Percentiles rank a stretch among this genome's conserved stretches.
These are phyloP conservation scores for Drosophila nr. perissopoda DNA, from an alignment of 2,888 invertebrate genomes.

Conservation along the genomic window DNA sequence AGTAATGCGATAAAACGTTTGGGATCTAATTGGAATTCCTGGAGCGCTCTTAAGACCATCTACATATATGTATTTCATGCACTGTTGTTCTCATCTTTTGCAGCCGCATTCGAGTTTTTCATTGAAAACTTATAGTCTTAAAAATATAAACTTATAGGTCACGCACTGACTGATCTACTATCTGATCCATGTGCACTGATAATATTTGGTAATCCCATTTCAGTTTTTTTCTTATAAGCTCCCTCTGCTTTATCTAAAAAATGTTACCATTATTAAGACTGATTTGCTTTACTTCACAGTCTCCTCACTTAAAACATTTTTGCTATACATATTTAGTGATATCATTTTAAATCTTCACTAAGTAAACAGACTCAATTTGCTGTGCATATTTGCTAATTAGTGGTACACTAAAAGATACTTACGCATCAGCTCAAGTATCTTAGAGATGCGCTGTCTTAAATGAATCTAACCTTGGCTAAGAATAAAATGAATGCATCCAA, in stretches of 20 bases:
- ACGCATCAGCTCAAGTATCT: slow-evolving; percentile 25
- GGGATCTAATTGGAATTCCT: background rate
- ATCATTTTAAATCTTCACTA: slow-evolving; percentile 59
- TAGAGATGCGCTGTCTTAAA: slow-evolving; percentile 43
- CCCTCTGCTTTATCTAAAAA: background rate
- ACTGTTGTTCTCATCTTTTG: background rate
- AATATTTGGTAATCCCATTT: slow-evolving; percentile 37
- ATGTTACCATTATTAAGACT: background rate
- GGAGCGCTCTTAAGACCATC: background rate
- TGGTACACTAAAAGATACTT: slow-evolving; percentile 37
- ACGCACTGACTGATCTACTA: slow-evolving; percentile 14
- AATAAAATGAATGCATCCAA: slow-evolving; percentile 37
- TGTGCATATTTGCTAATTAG: slow-evolving; percentile 73
- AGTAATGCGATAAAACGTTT: background rate
- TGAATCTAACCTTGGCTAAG: slow-evolving; percentile 68
- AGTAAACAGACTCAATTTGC: slow-evolving; percentile 52
- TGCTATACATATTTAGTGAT: slow-evolving; percentile 44
- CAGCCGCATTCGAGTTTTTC: background rate
- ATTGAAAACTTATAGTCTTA: background rate
- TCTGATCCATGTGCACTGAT: slow-evolving; percentile 46
- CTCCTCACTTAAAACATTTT: background rate
- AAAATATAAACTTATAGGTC: slow-evolving; percentile 19
- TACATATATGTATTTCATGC: background rate
- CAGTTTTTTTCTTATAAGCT: background rate
- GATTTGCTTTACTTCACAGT: background rate